A percentile compares a stretch with the other conserved stretches of the same genome.
Evolutionary conservation across 2,797 vertebrate species (phyloP).

Genomic region (Gymnocypris eckloni): DNA sequence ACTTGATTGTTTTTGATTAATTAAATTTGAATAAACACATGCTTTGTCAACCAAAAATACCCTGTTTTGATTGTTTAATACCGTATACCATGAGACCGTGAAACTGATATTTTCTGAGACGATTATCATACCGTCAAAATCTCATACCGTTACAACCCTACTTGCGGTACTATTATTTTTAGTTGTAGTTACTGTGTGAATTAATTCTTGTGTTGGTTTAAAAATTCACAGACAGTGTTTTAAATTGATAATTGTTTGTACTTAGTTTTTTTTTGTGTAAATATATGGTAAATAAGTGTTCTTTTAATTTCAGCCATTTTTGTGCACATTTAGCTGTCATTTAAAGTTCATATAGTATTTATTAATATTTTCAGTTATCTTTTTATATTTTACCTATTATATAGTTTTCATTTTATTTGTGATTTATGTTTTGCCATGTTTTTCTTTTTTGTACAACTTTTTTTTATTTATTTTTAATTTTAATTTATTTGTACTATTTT

Average conservation of each 20-base stretch:
- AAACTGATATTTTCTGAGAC: too few species aligned
- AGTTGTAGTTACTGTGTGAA: background rate
- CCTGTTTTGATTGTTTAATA: too few species aligned
- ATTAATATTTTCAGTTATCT: background rate
- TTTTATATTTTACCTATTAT: background rate
- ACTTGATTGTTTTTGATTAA: too few species aligned
- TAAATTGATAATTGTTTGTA: background rate
- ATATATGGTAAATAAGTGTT: background rate
- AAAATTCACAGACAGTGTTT: background rate
- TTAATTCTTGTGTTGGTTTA: background rate
- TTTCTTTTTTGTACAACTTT: too few species aligned
- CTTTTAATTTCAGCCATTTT: background rate
- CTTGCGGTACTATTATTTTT: constrained; percentile 16
- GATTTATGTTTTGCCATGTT: background rate
- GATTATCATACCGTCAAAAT: too few species aligned
- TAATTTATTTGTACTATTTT: background rate
- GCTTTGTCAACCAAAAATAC: too few species aligned
- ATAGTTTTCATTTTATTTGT: background rate
- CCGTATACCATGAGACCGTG: too few species aligned
- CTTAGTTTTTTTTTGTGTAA: background rate
- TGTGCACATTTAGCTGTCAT: background rate
- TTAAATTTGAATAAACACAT: too few species aligned
- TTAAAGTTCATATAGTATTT: background rate
- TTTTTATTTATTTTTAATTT: background rate
- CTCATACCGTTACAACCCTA: too few species aligned